Percentiles rank a stretch among this genome's conserved stretches.
Conservation (phyloP, 2,113 vertebrate genomes). For the Ondatra zibethicus region DNA sequence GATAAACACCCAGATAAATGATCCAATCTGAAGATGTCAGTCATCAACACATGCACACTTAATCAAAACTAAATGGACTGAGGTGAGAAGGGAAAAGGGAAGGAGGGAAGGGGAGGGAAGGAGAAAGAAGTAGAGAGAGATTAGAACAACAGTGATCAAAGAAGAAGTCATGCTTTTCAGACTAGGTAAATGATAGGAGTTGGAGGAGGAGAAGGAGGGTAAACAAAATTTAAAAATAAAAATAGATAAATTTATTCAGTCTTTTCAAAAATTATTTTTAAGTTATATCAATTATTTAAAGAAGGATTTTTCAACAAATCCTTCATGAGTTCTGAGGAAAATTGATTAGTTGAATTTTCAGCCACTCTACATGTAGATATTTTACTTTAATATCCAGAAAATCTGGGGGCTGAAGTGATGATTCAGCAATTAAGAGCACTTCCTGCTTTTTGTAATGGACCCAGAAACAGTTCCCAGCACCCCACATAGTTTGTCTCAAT, state of each 20-base stretch:
- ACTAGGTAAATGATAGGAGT: neutral
- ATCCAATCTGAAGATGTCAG: no score
- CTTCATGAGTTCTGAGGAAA: neutral
- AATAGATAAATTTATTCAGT: neutral
- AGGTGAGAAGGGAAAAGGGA: no score
- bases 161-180: neutral
- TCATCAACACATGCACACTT: no score
- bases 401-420: neutral
- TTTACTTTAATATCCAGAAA: neutral
- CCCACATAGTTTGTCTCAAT: neutral
- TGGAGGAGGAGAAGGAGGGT: neutral
- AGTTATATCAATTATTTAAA: neutral
- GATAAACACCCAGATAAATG: no score
- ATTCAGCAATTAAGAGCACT: neutral
- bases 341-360: neutral
- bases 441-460: neutral
- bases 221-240: neutral
- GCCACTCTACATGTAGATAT: neutral
- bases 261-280: neutral
- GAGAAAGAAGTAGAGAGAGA: neutral
- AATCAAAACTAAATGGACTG: no score
- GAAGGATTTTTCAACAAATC: neutral
- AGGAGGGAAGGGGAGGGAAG: fast-evolving
- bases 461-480: neutral
- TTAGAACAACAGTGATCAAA: neutral